These are phyloP conservation scores for Dexiosoma caninum DNA, from an alignment of 2,888 invertebrate species.

Conservation along the genomic window DNA sequence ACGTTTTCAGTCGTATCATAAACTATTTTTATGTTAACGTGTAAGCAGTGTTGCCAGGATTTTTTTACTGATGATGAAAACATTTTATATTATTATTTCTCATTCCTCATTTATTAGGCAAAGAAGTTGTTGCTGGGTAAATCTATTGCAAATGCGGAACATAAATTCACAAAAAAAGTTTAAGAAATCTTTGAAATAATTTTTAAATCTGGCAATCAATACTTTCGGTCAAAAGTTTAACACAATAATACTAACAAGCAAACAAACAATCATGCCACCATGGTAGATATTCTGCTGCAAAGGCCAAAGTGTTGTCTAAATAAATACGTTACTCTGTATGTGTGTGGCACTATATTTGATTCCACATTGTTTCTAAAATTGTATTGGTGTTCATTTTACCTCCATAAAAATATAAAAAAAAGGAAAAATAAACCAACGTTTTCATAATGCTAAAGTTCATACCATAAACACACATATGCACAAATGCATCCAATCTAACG, in stretches of 20 bases:
- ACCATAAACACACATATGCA: conserved; percentile 8
- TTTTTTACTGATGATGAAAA: background rate
- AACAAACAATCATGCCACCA: background rate
- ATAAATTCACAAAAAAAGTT: too few species aligned
- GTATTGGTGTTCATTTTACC: conserved; percentile 27
- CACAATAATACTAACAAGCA: conserved; percentile 18
- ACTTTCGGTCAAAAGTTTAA: conserved; percentile 26
- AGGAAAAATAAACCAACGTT: conserved; percentile 27
- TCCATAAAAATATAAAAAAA: background rate
- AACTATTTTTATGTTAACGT: conserved; percentile 43
- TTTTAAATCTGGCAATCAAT: conserved; percentile 16
- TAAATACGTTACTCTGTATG: background rate
- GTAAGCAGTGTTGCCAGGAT: conserved; percentile 12
- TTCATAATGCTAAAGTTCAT: conserved; percentile 56
- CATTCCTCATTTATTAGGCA: too few species aligned
- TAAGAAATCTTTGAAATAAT: too few species aligned
- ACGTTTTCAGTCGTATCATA: too few species aligned
- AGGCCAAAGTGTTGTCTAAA: background rate
- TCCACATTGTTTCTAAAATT: background rate
- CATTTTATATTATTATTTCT: too few species aligned
- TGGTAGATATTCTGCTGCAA: conserved; percentile 16
- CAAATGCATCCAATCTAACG: background rate
- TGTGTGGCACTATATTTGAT: background rate
- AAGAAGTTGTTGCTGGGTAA: too few species aligned
- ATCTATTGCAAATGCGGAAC: too few species aligned